Evolutionary conservation across 2,113 vertebrate genomes (phyloP), one percentile per base, ranked within the genome.

Genomic region (Sisor rabdophorus): DNA sequence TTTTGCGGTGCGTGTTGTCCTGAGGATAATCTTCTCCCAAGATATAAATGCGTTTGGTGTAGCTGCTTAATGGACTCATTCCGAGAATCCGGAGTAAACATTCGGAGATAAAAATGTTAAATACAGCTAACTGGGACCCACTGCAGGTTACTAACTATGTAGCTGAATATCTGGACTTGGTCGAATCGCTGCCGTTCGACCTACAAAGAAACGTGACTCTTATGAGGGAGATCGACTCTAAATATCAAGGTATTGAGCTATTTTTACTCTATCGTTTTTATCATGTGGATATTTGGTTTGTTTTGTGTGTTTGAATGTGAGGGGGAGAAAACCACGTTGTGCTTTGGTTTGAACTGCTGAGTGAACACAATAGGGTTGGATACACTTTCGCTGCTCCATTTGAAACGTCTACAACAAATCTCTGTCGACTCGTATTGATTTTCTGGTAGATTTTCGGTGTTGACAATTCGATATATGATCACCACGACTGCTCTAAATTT

Each of bases 171-270:
- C 86, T 99, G 92, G 96, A 99, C 90, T 94, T 97, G 87, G 94
- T 98, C 89, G 97, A 99, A 87, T 98, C 96, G 16, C 89, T 99
- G 79, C 97, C 97, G 61, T 95, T 96, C 87, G 97, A 99, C 90
- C 89, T 99, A 86, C 97, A 99, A 91, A 93, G 96, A 88, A 98
- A 95, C 78, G 97, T 99, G 84, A 97, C 96, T 80, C 91, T 97
- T 76, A 98, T 99, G 97, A 95, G 95, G 86, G 97, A 99, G 88
- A 98, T 98, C 74, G 97, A 99, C 92, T 95, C 96, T 77, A 97
- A 93, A 92, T 98, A 98, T 87, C 97, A 99, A 95, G 96, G 96
- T 97, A 93, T 90, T 95, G 93, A 86, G 96, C 96, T 89, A 93
- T 95, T 68, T 61, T 94, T 95, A 86, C 94, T 97, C 90, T 95